Evolutionary conservation across 2,888 invertebrate genomes (phyloP).

Genomic region (Selenia dentaria): DNA sequence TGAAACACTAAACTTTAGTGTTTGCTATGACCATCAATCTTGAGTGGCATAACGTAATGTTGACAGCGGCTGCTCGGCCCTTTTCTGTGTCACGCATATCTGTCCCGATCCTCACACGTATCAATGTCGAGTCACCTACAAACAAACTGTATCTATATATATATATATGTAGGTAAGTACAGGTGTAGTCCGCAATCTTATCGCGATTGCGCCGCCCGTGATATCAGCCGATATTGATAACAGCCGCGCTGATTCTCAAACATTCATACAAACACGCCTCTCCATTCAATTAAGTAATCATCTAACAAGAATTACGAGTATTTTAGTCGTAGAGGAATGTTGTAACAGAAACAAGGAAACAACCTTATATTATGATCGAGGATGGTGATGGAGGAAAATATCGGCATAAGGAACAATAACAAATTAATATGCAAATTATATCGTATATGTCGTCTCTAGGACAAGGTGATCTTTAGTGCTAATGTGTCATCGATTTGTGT

Average conservation of each 20-base stretch:
- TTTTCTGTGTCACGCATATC: too few relatives aligned
- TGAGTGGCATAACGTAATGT: too few relatives aligned
- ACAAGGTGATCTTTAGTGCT: neutral
- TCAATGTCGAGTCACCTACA: constrained; percentile 5
- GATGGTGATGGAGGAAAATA: too few relatives aligned
- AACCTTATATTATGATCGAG: too few relatives aligned
- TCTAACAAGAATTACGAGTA: too few relatives aligned
- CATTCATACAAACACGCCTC: too few relatives aligned
- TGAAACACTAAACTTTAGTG: too few relatives aligned
- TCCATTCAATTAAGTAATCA: too few relatives aligned
- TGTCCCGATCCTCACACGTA: constrained; percentile 6
- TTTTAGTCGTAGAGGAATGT: too few relatives aligned
- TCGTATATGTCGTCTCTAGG: neutral
- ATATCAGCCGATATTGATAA: constrained; percentile 50
- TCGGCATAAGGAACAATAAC: neutral
- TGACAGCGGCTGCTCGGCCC: too few relatives aligned
- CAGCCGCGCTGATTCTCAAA: constrained; percentile 47
- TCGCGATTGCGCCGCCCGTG: constrained; percentile 31
- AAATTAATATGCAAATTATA: constrained; percentile 11
- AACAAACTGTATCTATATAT: neutral
- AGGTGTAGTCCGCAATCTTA: constrained; percentile 34
- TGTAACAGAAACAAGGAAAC: too few relatives aligned
- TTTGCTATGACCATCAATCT: too few relatives aligned
- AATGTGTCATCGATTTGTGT: constrained; percentile 6
- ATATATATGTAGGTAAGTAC: constrained; percentile 1